Evolutionary conservation across 2,888 invertebrate species (phyloP).

Genomic region (Drosophila quinaria): DNA sequence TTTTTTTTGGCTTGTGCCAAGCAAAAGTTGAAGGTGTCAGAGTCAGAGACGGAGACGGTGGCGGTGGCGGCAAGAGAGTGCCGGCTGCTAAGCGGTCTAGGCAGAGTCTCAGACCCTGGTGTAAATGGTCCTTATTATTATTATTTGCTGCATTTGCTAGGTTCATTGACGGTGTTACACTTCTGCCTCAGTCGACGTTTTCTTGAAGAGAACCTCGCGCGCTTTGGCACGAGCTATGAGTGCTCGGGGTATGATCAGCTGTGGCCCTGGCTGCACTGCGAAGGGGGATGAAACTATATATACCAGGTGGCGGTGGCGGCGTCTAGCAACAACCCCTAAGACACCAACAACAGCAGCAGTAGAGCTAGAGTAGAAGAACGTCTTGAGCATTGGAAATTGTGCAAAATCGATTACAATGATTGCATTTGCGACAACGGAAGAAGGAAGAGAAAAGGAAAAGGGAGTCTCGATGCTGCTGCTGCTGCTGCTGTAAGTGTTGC

Average conservation of each 20-base stretch:
- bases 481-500: constrained; percentile 54
- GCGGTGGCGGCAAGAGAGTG: constrained; percentile 57
- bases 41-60: constrained; percentile 56
- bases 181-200: constrained; percentile 44
- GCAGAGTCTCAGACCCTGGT: constrained; percentile 6
- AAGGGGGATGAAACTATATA: constrained; percentile 76
- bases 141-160: constrained; percentile 73
- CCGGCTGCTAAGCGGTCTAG: constrained; percentile 65
- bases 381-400: constrained; percentile 81
- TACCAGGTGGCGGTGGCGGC: constrained; percentile 66
- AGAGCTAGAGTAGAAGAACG: constrained; percentile 19
- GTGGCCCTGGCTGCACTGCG: constrained; percentile 43
- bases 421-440: constrained; percentile 77
- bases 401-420: constrained; percentile 81
- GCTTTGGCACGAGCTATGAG: constrained; percentile 78
- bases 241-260: constrained; percentile 69
- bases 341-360: constrained; percentile 3
- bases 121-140: constrained; percentile 72
- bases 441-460: constrained; percentile 42
- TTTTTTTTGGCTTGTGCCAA: constrained; percentile 74
- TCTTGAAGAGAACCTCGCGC: constrained; percentile 72
- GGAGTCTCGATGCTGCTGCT: constrained; percentile 29
- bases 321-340: constrained; percentile 66
- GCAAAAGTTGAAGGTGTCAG: constrained; percentile 76
- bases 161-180: constrained; percentile 67